Conservation (phyloP, 1,140 invertebrate species). For the Araneus ventricosus region DNA sequence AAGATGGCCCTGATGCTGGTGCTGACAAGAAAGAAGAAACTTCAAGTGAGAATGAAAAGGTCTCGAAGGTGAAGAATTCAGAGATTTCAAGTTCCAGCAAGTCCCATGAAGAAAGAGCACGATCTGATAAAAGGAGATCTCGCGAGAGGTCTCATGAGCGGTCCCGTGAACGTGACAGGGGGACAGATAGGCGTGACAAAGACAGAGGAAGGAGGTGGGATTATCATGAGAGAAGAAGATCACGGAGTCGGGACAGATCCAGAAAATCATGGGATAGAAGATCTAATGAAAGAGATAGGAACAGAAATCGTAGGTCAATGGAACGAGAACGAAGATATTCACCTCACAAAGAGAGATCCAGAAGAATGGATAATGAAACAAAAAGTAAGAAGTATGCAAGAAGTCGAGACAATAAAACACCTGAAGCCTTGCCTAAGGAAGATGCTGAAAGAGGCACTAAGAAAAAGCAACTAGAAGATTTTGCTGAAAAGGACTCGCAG, state of each 20-base stretch:
- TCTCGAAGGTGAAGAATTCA: neutral
- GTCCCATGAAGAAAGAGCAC: neutral
- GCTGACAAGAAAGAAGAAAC: conserved; percentile 1
- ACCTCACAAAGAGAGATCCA: conserved; percentile 1
- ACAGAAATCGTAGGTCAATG: neutral
- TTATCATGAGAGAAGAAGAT: neutral
- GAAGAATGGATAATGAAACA: neutral
- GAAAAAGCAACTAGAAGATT: neutral
- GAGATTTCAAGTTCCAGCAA: neutral
- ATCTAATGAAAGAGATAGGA: conserved; percentile 13
- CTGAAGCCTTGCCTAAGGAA: neutral
- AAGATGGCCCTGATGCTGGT: neutral
- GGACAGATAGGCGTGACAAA: neutral
- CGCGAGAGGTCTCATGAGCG: neutral
- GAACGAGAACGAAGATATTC: neutral
- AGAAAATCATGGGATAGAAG: neutral
- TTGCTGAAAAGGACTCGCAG: no score
- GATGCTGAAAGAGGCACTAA: neutral
- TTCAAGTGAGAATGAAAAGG: neutral
- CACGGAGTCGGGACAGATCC: neutral
- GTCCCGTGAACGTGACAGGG: neutral
- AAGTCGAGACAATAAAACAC: neutral
- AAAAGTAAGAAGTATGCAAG: neutral
- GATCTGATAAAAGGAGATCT: neutral
- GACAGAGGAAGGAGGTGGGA: neutral